Conservation (phyloP, 2,888 invertebrate genomes). For the Adineta ricciae region DNA sequence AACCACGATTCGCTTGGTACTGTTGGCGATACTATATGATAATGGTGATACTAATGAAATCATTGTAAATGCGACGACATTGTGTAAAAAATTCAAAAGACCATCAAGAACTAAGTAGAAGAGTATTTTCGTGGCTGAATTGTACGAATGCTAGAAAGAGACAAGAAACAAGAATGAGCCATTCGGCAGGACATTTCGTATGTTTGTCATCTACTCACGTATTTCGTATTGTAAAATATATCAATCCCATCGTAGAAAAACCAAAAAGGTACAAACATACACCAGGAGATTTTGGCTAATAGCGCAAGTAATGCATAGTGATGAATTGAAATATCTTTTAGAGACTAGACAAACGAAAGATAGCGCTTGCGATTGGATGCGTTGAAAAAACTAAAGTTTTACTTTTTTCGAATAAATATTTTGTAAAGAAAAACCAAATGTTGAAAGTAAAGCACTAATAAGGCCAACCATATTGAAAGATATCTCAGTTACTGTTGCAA, state of each 20-base stretch:
- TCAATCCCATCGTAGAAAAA: constrained; percentile 60
- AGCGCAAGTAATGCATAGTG: constrained; percentile 72
- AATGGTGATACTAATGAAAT: constrained; percentile 77
- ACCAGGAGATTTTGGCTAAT: constrained; percentile 66
- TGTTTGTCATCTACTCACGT: constrained; percentile 54
- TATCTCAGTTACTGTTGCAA: constrained; percentile 83
- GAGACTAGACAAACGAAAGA: too few relatives aligned
- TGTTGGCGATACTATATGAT: constrained; percentile 87
- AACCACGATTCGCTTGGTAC: constrained; percentile 77
- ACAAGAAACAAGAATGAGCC: too few relatives aligned
- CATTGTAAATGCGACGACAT: constrained; percentile 83
- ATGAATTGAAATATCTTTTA: constrained; percentile 76
- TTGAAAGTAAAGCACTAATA: constrained; percentile 72
- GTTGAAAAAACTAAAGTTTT: too few relatives aligned
- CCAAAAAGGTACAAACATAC: constrained; percentile 77
- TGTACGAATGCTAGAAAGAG: background rate
- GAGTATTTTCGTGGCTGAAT: constrained; percentile 36
- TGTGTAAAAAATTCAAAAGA: constrained; percentile 81
- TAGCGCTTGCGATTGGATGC: too few relatives aligned
- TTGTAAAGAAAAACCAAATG: constrained; percentile 80
- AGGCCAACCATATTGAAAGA: constrained; percentile 77
- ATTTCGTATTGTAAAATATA: constrained; percentile 58
- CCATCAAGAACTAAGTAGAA: constrained; percentile 66
- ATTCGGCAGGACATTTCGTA: too few relatives aligned
- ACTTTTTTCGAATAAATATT: constrained; percentile 92